phyloP scores from a whole-genome alignment of 2,113 vertebrate species.

The Gracilinanus agilis region DNA sequence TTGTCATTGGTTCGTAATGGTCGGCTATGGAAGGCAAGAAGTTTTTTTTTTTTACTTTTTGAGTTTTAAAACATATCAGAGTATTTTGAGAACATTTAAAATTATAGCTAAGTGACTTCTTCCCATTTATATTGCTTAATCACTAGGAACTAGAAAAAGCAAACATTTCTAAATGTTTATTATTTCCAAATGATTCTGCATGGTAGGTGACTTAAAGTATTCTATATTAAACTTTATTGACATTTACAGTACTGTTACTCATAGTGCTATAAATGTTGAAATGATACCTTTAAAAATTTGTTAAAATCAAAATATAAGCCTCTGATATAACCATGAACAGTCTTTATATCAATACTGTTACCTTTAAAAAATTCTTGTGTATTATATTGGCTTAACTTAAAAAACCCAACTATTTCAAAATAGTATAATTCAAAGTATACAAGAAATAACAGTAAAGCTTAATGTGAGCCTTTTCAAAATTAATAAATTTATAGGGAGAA shows the following conservation, averaged over 20 bases:
- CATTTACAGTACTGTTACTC: neutral
- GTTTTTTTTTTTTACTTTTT: neutral
- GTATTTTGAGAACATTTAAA: conserved; percentile 2
- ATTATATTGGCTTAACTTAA: conserved; percentile 38
- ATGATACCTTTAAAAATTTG: conserved; percentile 1
- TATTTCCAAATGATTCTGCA: conserved; percentile 36
- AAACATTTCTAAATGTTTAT: conserved; percentile 40
- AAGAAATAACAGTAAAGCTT: conserved; percentile 38
- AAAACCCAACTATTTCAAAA: conserved; percentile 55
- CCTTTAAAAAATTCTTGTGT: conserved; percentile 31
- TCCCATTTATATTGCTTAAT: conserved; percentile 38
- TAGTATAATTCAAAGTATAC: conserved; percentile 49
- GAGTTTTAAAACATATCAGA: neutral
- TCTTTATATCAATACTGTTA: neutral
- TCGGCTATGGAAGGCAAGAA: neutral
- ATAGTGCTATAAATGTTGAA: conserved; percentile 27
- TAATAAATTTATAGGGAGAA: conserved; percentile 36
- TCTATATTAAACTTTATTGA: conserved; percentile 32
- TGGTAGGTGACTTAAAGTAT: conserved; percentile 46
- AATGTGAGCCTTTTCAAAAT: conserved; percentile 51
- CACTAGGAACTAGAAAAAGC: conserved; percentile 17
- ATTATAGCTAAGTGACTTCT: conserved; percentile 15
- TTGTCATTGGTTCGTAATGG: neutral
- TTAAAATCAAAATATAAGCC: neutral
- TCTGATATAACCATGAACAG: conserved; percentile 26